Evolutionary conservation across 2,797 vertebrate genomes (phyloP).

Genomic region (Fistularia commersonii): DNA sequence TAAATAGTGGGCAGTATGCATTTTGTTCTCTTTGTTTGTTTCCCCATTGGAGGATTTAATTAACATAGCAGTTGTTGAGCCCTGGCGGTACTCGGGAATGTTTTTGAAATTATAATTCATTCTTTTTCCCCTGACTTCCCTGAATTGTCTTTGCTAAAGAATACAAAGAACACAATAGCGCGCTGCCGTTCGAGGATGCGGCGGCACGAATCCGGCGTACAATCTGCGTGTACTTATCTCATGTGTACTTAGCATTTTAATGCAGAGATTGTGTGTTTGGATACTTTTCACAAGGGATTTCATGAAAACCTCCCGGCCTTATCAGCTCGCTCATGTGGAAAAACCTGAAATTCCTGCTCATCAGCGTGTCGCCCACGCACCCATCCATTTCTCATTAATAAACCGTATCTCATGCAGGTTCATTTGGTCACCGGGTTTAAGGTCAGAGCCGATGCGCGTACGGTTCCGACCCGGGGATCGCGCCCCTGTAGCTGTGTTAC

Average conservation of each 20-base stretch:
- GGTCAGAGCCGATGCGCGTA: conserved; percentile 29
- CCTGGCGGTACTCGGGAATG: too few relatives aligned
- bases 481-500: conserved; percentile 6
- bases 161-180: too few relatives aligned
- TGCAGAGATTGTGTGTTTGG: conserved; percentile 12
- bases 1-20: too few relatives aligned
- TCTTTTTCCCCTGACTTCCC: too few relatives aligned
- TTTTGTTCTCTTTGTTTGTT: too few relatives aligned
- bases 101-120: too few relatives aligned
- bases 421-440: conserved; percentile 31
- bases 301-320: conserved; percentile 20
- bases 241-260: conserved; percentile 8
- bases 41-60: too few relatives aligned
- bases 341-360: conserved; percentile 20
- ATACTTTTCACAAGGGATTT: conserved; percentile 22
- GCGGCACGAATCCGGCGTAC: not conserved
- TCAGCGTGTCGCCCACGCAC: conserved; percentile 5
- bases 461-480: conserved; percentile 15
- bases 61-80: too few relatives aligned
- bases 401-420: conserved; percentile 7
- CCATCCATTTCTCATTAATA: not conserved
- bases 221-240: conserved; percentile 5
- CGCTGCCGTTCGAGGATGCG: too few relatives aligned
- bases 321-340: conserved; percentile 4
- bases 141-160: too few relatives aligned